These are phyloP conservation scores for Gorsachius magnificus DNA, from an alignment of 2,797 vertebrate genomes.

Conservation along the genomic window DNA sequence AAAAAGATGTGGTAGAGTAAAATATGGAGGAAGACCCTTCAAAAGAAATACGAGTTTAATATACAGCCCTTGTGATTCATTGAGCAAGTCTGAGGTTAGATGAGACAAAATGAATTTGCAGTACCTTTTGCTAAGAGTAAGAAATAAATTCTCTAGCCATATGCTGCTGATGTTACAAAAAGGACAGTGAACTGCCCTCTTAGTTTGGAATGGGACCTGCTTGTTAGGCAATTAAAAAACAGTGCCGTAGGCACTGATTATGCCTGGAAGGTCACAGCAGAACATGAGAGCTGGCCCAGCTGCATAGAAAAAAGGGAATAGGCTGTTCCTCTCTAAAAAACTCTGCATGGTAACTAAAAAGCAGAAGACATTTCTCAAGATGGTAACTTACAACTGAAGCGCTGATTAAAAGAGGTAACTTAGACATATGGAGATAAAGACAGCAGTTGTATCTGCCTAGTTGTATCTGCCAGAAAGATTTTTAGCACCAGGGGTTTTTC, in stretches of 20 bases:
- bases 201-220: not conserved
- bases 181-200: not conserved
- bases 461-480: constrained; percentile 40
- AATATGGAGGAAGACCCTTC: not conserved
- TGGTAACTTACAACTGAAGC: constrained; percentile 28
- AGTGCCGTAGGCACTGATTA: not conserved
- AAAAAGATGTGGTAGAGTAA: not conserved
- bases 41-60: not conserved
- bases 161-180: not conserved
- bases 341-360: constrained; percentile 15
- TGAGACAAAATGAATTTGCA: not conserved
- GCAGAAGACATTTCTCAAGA: constrained; percentile 17
- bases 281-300: not conserved
- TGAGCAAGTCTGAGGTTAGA: not conserved
- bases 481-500: constrained; percentile 11
- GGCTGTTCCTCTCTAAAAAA: not conserved
- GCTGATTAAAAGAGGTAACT: constrained; percentile 50
- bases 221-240: not conserved
- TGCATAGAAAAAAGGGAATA: not conserved
- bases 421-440: constrained; percentile 47
- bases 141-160: not conserved
- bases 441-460: constrained; percentile 20
- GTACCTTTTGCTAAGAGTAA: not conserved
- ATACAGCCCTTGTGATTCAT: not conserved
- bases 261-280: not conserved